Conservation (phyloP, 2,113 vertebrate species). For the Percopsis transmontana region DNA sequence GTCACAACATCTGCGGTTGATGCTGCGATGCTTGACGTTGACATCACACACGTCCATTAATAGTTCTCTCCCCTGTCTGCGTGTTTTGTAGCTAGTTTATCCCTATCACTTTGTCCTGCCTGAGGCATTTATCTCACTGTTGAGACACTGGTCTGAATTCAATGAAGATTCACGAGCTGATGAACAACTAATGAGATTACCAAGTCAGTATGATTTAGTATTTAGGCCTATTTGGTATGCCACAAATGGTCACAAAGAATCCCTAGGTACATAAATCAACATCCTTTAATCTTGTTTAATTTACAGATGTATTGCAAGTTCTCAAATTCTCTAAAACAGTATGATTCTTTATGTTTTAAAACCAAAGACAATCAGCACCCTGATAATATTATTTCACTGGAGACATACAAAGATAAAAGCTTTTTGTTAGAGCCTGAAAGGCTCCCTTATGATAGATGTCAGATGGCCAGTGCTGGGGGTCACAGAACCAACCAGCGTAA, state of each 20-base stretch:
- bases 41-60: too few relatives aligned
- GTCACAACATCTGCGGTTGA: too few relatives aligned
- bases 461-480: conserved; percentile 44
- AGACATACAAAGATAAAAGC: conserved; percentile 49
- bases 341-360: conserved; percentile 16
- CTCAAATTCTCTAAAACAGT: not conserved
- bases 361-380: conserved; percentile 6
- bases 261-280: not conserved
- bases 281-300: not conserved
- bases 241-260: too few relatives aligned
- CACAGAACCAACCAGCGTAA: conserved; percentile 42
- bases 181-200: not conserved
- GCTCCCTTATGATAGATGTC: conserved; percentile 49
- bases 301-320: not conserved
- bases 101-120: not conserved
- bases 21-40: too few relatives aligned
- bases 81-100: too few relatives aligned
- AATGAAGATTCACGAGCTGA: too few relatives aligned
- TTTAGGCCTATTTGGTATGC: too few relatives aligned
- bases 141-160: too few relatives aligned
- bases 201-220: too few relatives aligned
- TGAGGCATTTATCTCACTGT: not conserved
- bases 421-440: conserved; percentile 59
- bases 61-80: not conserved
- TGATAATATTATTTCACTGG: conserved; percentile 61